Evolutionary conservation across 2,113 vertebrate species (phyloP).

Genomic region (Urocynchramus pylzowi): DNA sequence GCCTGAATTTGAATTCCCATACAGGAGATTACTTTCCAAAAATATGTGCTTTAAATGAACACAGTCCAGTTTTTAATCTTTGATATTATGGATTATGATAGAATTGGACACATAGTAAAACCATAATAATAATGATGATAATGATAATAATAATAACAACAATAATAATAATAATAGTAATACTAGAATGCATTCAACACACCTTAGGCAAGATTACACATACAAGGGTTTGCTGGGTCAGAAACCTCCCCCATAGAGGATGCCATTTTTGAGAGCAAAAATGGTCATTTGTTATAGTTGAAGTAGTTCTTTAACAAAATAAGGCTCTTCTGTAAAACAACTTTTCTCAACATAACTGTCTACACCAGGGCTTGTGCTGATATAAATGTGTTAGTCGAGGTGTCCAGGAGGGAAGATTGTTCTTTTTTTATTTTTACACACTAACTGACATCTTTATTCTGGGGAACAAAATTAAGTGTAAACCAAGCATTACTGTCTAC

Average conservation of each 20-base stretch:
- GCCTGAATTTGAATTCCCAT: background rate
- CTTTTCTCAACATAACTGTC: background rate
- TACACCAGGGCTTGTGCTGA: background rate
- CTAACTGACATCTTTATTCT: conserved; percentile 52
- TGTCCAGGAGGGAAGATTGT: background rate
- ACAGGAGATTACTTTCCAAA: background rate
- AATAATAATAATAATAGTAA: background rate
- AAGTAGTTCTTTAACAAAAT: background rate
- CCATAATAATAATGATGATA: background rate
- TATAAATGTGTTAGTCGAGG: background rate
- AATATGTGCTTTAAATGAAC: background rate
- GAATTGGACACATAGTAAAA: background rate
- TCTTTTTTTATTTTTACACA: background rate
- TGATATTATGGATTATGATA: background rate
- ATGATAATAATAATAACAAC: background rate
- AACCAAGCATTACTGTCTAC: conserved; percentile 18
- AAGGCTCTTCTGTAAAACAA: background rate
- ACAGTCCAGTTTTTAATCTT: background rate
- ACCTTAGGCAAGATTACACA: background rate
- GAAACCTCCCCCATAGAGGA: background rate
- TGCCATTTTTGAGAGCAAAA: background rate
- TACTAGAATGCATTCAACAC: background rate
- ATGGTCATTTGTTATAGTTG: background rate
- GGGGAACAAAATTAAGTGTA: conserved; percentile 41
- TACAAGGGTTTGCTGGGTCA: background rate